Percentiles rank a stretch among this genome's conserved stretches.
Evolutionary conservation across 2,113 vertebrate genomes (phyloP).

Genomic region (Thomomys bottae): DNA sequence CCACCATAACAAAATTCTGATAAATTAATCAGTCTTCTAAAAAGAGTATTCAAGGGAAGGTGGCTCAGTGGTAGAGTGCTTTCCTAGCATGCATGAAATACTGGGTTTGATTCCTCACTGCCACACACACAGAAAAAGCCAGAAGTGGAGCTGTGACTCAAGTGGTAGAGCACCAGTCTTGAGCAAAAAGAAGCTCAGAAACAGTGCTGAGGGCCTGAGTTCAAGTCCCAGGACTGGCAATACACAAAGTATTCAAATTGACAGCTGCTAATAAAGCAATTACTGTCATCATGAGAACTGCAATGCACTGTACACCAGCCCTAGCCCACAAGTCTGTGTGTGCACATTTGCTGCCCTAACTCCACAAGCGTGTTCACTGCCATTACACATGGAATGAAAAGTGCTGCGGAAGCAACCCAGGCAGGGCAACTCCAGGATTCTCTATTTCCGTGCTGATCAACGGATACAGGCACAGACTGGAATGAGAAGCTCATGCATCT

Average conservation of each 20-base stretch:
- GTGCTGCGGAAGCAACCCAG: too few species aligned
- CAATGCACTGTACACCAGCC: too few species aligned
- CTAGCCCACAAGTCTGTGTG: neutral
- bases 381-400: neutral
- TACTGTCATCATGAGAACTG: rapidly evolving
- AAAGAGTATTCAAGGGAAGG: conserved; percentile 12
- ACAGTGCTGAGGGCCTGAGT: too few species aligned
- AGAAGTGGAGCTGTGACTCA: too few species aligned
- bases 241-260: conserved; percentile 6
- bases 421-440: neutral
- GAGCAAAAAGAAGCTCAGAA: too few species aligned
- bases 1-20: neutral
- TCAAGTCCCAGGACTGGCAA: too few species aligned
- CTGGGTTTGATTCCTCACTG: too few species aligned
- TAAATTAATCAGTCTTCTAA: neutral
- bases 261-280: neutral
- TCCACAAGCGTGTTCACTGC: neutral
- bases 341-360: neutral
- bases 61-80: too few species aligned
- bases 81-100: too few species aligned
- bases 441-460: neutral
- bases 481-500: neutral
- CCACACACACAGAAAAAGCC: too few species aligned
- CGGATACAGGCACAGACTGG: neutral
- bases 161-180: too few species aligned